These are phyloP conservation scores for Darevskia nairensis DNA, from an alignment of 2,797 vertebrate species.

Conservation along the genomic window DNA sequence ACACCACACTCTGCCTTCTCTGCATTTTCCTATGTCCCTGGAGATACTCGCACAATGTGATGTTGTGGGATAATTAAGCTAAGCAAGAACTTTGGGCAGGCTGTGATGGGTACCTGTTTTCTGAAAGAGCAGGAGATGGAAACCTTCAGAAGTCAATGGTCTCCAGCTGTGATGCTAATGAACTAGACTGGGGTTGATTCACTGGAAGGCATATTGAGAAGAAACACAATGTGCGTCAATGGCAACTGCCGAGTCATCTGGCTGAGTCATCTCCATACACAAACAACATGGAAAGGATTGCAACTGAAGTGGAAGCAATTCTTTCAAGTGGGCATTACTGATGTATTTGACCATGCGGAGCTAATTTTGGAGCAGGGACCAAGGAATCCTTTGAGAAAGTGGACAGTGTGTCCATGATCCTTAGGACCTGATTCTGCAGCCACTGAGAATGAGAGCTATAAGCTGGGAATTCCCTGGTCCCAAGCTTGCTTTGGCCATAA, in stretches of 20 bases:
- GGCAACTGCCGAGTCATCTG: background rate
- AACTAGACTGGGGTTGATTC: background rate
- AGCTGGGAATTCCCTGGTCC: background rate
- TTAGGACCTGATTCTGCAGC: background rate
- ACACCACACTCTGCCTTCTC: background rate
- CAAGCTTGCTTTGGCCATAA: too few species aligned
- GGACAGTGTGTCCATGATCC: background rate
- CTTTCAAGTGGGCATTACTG: background rate
- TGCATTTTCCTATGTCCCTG: background rate
- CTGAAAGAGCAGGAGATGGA: background rate
- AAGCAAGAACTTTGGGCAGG: background rate
- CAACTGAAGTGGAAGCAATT: background rate
- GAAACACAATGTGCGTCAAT: background rate
- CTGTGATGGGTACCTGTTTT: background rate
- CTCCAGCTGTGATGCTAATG: slow-evolving; percentile 15
- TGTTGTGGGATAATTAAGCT: background rate
- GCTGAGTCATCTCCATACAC: background rate
- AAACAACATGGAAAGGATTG: slow-evolving; percentile 17
- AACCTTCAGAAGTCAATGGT: background rate
- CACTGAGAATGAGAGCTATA: too few species aligned
- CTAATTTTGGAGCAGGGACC: background rate
- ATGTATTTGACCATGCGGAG: background rate
- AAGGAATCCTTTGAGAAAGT: background rate
- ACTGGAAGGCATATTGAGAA: background rate
- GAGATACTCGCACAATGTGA: background rate